Base-by-base conservation (phyloP, 2,888 invertebrate species). In the Scaptomyza caliginosa region DNA sequence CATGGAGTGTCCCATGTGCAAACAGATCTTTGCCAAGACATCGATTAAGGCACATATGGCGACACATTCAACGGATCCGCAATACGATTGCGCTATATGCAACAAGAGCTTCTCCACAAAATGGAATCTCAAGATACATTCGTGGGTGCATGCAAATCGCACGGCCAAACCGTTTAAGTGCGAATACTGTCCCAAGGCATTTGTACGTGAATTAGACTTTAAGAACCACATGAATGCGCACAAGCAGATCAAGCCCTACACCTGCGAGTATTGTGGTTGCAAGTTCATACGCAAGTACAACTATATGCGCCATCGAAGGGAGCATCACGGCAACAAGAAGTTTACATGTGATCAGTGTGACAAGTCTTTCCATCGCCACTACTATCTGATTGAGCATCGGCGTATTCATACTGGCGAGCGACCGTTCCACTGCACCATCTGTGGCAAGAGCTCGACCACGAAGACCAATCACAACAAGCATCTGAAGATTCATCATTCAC, bases 391-490 rank as follows among this genome's bases (percentile, higher is more conserved):
- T 38, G 97, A 97, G 89, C 97, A 97, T 89, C 94, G 96, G 93
- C 94, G 96, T 75, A 95, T 96, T 50, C 97, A 97, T 89, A 96
- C 95, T 58, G 97, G 97, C 0, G 94, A 91, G 66, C 84, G 91
- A 51, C 97, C 97, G 28, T 96, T 95, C 91, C 93, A 95, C 0
- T 97, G 97, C 92, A 96, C 95, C 85, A 96, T 97, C 60, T 97
- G 97, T 91, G 97, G 96, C 26, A 97, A 97, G 92, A 95, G 96
- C 7, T 96, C 96, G 45, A 95, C 96, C 78, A 97, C 97, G 55
- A 97, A 97, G 92, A 96, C 96, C 40, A 97, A 97, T 92, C 97
- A 97, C 88, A 96, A 97, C 88, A 97, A 97, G 90, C 97, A 97
- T 91, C 93, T 97, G 60, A 95, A 95, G 92, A 97, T 97, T 82